Evolutionary conservation across 2,797 vertebrate genomes (phyloP), one percentile per base, ranked within the genome.

Genomic region (Platalea minor): DNA sequence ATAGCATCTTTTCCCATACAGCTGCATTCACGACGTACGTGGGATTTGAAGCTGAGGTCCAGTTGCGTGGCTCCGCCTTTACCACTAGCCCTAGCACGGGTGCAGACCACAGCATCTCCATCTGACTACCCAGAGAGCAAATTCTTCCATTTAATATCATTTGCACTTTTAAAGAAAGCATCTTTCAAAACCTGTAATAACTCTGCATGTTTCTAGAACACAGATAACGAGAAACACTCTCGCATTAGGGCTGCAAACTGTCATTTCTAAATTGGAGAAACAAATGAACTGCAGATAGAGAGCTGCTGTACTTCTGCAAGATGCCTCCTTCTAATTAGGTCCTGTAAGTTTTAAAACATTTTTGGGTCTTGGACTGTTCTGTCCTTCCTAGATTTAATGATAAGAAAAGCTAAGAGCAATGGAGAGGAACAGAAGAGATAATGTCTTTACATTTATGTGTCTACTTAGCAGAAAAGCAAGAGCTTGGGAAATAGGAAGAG

Each of bases 191-290:
- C 45, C 25, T 59, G 50, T 7, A 95, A 11, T 50, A 93, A 84
- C 53, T 74, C 83, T 6, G 75, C 0, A 2, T 60, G 64, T 61
- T 95, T 87, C 91, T 87, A 63, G 50, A 83, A 35, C 29, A 37
- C 10, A 50, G 64, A 64, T 83, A 95, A 93, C 51, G 81, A 93
- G 85, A 94, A 94, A 75, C 88, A 93, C 5, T 33, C 92, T 72
- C 2, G 0, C 61, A 28, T 53, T 51, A 88, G 65, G 80, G 95
- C 91, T 96, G 86, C 17, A 80, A 96, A 88, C 75, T 93, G 93
- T 95, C 83, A 83, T 56, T 92, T 88, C 92, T 85, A 72, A 96
- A 94, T 57, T 83, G 68, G 65, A 92, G 77, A 83, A 91, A 88
- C 81, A 95, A 93, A 94, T 69, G 65, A 94, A 61, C 72, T 85